Evolutionary conservation across 2,797 vertebrate genomes (phyloP), one percentile per base, ranked within the genome.

Genomic region (Paedocypris micromegethes): DNA sequence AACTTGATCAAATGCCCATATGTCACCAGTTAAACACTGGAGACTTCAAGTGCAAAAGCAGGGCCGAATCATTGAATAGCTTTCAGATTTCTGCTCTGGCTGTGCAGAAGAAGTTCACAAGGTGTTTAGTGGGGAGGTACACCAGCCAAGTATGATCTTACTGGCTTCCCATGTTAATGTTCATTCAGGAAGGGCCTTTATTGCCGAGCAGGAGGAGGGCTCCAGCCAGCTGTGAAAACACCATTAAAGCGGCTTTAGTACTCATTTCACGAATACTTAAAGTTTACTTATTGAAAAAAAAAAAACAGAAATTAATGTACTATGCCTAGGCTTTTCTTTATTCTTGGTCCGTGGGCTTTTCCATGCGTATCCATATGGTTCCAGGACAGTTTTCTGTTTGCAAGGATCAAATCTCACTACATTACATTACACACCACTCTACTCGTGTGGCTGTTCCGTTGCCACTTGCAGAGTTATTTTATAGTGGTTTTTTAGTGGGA

Each of bases 71-170:
- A 3, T 23, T 64, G 77, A 78, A 76, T 49, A 58, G 39, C 68
- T 70, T 74, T 72, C 78, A 79, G 81, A 76, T 75, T 68, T 75
- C 74, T 71, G 75, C 68, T 82, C 78, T 79, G 80, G 79, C 68
- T 75, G 75, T 68, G 63, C 7, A 41, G 80, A 78, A 82, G 78
- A 77, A 81, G 77, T 84, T 85, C 84, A 78, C 78, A 78, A 82
- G 85, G 87, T 87, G 86, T 88, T 88, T 85, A 86, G 84, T 84
- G 79, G 81, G 37, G 48, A 68, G 37, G 72, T 68, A 72, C 72
- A 8, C 51, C 76, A 84, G 86, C 87, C 87, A 89, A 87, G 85
- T 87, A 88, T 88, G 87, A 89, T 88, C 84, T 88, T 86, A 86
- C 81, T 75, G 80, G 82, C 82, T 82, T 86, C 83, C 84, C 83